Evolutionary conservation across 23 tunicate species (phyloP), one percentile per base, ranked within the genome.

Genomic region (Aplidium turbinatum): DNA sequence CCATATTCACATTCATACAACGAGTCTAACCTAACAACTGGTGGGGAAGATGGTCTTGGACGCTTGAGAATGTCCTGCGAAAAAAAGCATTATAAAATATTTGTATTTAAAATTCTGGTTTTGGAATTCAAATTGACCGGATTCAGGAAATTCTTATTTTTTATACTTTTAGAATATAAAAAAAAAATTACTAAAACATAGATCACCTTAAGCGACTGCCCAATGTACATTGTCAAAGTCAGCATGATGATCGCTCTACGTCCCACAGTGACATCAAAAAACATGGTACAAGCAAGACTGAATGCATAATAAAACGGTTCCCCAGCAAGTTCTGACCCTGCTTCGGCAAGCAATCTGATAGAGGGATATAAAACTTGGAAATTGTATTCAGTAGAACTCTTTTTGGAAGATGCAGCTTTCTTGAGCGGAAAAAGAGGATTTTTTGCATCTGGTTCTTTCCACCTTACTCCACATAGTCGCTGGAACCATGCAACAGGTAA

Each of bases 1-100:
- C 97, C 97, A 83, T 90, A 90, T 72, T 90, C 97, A 18, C 89
- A 77, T 46, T 70, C 97, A 72, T 90, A 90, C 35, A 57, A 45
- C 25, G 71, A 77, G 60, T 90, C 97, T 68, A 90, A 27, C 34
- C 97, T 48, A 33, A 90, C 83, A 7, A 90, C 97, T 0, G 97
- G 97, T 5, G 97, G 97, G 1, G 89, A 82, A 25, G 57, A 28
- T 18, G 97, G 97, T 68, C 97, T 42, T 60, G 83, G 79, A 33
- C 50, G 58, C 60, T 69, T 77, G 35, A 90, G 33, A 13, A 90
- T 63, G 62, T 90, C 97, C 97, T 90, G 65, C 11, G 13, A 9
- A 36, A 11, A 68, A 56, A 19, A 56, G n/a, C n/a, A n/a, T n/a
- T n/a, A n/a, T n/a, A n/a, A n/a, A n/a, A n/a, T n/a, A n/a, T n/a